Conservation (phyloP, 1,140 invertebrate species). For the Zaprionus africanus region DNA sequence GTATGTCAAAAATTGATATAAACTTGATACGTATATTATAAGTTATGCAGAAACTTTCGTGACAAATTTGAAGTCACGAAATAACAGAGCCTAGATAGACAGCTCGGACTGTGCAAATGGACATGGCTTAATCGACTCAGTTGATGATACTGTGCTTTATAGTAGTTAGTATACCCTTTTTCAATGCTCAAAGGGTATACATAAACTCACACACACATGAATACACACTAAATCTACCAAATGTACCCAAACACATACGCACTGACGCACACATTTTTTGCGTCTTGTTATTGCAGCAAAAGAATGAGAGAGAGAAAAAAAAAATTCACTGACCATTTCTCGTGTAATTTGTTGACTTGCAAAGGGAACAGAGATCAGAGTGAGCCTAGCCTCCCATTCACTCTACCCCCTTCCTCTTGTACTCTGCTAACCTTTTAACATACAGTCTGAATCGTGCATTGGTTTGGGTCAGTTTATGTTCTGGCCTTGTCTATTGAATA, state of each 20-base stretch:
- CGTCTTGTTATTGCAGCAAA: constrained; percentile 27
- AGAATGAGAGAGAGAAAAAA: background rate
- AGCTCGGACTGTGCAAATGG: too few relatives aligned
- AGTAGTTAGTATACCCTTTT: background rate
- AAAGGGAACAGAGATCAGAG: constrained; percentile 25
- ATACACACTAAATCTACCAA: constrained; percentile 6
- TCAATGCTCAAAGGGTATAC: background rate
- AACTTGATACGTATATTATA: background rate
- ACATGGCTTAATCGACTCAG: background rate
- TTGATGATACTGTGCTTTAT: background rate
- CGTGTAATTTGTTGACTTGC: constrained; percentile 50
- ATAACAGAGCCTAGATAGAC: too few relatives aligned
- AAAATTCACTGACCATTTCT: constrained; percentile 35
- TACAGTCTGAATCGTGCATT: constrained; percentile 35
- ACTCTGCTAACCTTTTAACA: constrained; percentile 13
- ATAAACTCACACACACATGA: constrained; percentile 1
- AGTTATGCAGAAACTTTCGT: background rate
- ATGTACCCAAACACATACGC: background rate
- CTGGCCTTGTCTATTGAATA: constrained; percentile 53
- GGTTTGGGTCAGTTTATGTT: constrained; percentile 57
- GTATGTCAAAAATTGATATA: background rate
- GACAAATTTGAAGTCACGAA: background rate
- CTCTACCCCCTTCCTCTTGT: background rate
- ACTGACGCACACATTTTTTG: constrained; percentile 21
- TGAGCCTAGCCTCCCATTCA: background rate